These are phyloP conservation scores for Rhynchophorus ferrugineus DNA, from an alignment of 1,140 invertebrate species.

Conservation along the genomic window DNA sequence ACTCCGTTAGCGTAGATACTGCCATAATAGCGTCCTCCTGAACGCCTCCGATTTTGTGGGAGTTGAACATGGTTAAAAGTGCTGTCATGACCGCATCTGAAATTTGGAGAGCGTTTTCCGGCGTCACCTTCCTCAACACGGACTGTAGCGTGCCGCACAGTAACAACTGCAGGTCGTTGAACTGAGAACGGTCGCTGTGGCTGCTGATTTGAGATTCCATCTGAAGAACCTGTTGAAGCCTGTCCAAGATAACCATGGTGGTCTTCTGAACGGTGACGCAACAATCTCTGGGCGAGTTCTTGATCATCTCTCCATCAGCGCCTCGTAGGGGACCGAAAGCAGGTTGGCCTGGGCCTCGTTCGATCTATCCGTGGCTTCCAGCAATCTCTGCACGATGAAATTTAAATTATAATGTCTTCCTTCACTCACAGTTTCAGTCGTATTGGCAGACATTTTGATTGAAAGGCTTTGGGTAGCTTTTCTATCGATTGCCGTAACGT, in stretches of 20 bases:
- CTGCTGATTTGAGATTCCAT: conserved; percentile 87
- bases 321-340: conserved; percentile 94
- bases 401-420: too few relatives aligned
- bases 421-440: too few relatives aligned
- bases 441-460: too few relatives aligned
- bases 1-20: conserved; percentile 91
- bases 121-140: conserved; percentile 80
- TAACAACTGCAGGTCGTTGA: conserved; percentile 93
- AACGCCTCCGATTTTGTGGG: conserved; percentile 85
- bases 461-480: too few relatives aligned
- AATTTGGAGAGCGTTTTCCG: conserved; percentile 90
- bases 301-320: conserved; percentile 99
- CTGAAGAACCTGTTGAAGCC: conserved; percentile 85
- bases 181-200: conserved; percentile 84
- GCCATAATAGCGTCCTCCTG: conserved; percentile 98
- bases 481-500: too few relatives aligned
- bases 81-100: conserved; percentile 96
- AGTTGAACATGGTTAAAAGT: conserved; percentile 85
- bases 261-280: conserved; percentile 94
- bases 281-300: conserved; percentile 96
- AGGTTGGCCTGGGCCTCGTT: conserved; percentile 86
- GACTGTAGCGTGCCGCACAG: conserved; percentile 93
- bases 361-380: conserved; percentile 90
- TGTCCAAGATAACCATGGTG: conserved; percentile 90
- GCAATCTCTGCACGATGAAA: too few relatives aligned